Evolutionary conservation across 2,113 vertebrate species (phyloP).

Genomic region (Gambusia affinis): DNA sequence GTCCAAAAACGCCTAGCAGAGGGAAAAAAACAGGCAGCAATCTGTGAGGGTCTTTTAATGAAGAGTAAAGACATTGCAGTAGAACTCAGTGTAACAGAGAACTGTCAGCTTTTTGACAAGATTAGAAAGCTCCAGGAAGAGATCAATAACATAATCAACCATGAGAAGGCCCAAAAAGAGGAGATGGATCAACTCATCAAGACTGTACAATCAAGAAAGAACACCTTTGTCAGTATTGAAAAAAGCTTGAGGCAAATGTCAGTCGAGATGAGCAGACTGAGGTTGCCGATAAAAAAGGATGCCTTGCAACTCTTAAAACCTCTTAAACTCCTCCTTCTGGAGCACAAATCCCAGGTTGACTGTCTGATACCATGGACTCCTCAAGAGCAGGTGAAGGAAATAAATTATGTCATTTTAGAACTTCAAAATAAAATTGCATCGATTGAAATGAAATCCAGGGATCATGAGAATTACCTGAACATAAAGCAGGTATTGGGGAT

Average conservation of each 20-base stretch:
- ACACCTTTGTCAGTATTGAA: constrained; percentile 72
- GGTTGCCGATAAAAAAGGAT: constrained; percentile 74
- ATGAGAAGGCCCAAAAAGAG: constrained; percentile 76
- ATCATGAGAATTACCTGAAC: constrained; percentile 77
- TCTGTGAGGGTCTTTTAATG: constrained; percentile 78
- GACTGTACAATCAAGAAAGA: constrained; percentile 70
- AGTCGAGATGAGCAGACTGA: constrained; percentile 49
- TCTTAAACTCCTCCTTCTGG: constrained; percentile 66
- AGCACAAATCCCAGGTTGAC: constrained; percentile 71
- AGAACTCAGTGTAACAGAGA: constrained; percentile 85
- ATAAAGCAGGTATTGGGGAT: constrained; percentile 78
- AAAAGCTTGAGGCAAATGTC: constrained; percentile 74
- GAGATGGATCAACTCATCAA: constrained; percentile 77
- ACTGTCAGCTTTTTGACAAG: constrained; percentile 81
- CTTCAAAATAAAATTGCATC: constrained; percentile 74
- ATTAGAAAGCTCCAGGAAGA: constrained; percentile 83
- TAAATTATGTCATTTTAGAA: constrained; percentile 66
- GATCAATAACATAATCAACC: constrained; percentile 72
- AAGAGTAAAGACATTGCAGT: constrained; percentile 75
- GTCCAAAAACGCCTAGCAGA: constrained; percentile 79
- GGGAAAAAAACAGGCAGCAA: constrained; percentile 73
- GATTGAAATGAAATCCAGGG: constrained; percentile 67
- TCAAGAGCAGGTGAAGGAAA: constrained; percentile 64
- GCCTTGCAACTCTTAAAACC: constrained; percentile 60
- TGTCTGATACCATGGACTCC: constrained; percentile 59